Evolutionary conservation across 1,140 invertebrate genomes (phyloP).

Genomic region (Limonius californicus): DNA sequence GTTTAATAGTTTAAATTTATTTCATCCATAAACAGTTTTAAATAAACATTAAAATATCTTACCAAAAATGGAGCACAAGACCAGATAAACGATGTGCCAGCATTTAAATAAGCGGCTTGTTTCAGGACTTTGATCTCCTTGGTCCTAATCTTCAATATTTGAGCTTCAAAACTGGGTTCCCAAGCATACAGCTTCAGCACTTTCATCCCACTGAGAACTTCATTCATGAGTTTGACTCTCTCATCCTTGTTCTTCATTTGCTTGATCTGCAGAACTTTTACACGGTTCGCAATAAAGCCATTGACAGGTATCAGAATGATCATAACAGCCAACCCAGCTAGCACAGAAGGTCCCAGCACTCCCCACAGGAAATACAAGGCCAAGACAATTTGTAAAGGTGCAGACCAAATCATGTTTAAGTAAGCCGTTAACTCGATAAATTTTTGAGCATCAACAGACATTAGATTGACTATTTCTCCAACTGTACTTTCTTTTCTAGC

Average conservation of each 20-base stretch:
- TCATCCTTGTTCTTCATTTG: slow-evolving; percentile 92
- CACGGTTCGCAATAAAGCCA: slow-evolving; percentile 79
- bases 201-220: slow-evolving; percentile 92
- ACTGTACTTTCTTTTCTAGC: slow-evolving; percentile 80
- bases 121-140: slow-evolving; percentile 83
- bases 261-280: slow-evolving; percentile 75
- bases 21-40: too few species aligned
- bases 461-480: slow-evolving; percentile 82
- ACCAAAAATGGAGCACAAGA: slow-evolving; percentile 95
- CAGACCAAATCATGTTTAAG: slow-evolving; percentile 96
- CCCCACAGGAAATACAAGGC: slow-evolving; percentile 89
- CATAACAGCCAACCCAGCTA: slow-evolving; percentile 90
- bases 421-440: slow-evolving; percentile 87
- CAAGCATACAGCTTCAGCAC: slow-evolving; percentile 87
- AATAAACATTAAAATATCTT: slow-evolving; percentile 43
- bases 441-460: slow-evolving; percentile 82
- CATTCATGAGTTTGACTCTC: slow-evolving; percentile 91
- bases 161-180: slow-evolving; percentile 84
- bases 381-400: slow-evolving; percentile 84
- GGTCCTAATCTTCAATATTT: slow-evolving; percentile 76
- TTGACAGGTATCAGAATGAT: slow-evolving; percentile 88
- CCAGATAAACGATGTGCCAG: slow-evolving; percentile 90
- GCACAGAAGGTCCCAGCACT: slow-evolving; percentile 76
- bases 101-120: slow-evolving; percentile 81
- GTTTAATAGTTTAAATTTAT: too few species aligned